phyloP scores from a whole-genome alignment of 2,113 vertebrate species.

The human (Homo sapiens) region GRCh38 chr12:117406001-117406500 shows the following conservation, averaged over 20 bases:
- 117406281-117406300: neutral
- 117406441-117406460: neutral
- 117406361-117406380: rapidly evolving
- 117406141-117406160: neutral
- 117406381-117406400: too few relatives aligned
- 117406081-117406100: neutral
- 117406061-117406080: neutral
- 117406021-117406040: neutral
- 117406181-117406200: neutral
- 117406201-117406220: neutral
- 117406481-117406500: neutral
- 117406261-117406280: neutral
- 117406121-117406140: too few relatives aligned
- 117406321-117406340: rapidly evolving
- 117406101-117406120: neutral
- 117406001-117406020: neutral
- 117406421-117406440: neutral
- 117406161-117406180: too few relatives aligned
- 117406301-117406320: neutral
- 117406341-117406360: rapidly evolving
- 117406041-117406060: neutral
- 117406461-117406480: neutral
- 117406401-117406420: neutral
- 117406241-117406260: too few relatives aligned
- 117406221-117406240: too few relatives aligned